Evolutionary conservation across 1,140 invertebrate species (phyloP), one percentile per base, ranked within the genome.

Genomic region (Thaumatotibia leucotreta): DNA sequence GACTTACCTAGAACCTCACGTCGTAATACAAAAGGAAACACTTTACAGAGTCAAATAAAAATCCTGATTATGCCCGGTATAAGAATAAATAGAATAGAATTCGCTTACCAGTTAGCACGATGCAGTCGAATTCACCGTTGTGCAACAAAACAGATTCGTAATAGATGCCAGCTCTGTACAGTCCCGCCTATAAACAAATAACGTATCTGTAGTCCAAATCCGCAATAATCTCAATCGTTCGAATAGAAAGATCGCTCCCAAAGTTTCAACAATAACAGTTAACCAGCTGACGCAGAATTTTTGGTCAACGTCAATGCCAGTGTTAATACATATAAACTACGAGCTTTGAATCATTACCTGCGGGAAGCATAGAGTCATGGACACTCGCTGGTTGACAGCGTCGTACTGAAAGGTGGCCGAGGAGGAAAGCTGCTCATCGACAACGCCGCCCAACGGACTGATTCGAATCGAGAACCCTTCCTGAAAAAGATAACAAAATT

Each of bases 101-200:
- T 52, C n/a, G 92, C 95, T 93, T 91, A 97, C 96, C 94, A 76
- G 95, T 97, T 49, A 98, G 92, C 23, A 97, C 97, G 74, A 98
- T 96, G 79, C 98, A 97, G 87, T 98, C 96, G 82, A 98, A 98
- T 83, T 97, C 95, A 11, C 97, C 97, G 89, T 98, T 98, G 75
- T 96, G 96, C 71, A 98, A 89, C 75, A 95, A 94, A 65, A 94
- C 92, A 49, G 95, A 94, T 50, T 94, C 93, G 82, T 97, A 97
- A 71, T 93, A 95, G 20, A 98, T 95, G 61, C 94, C 94, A n/a
- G 96, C 96, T 74, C 95, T 94, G 87, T 95, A 97, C 80, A 96
- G 96, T 23, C 96, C 96, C 65, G 92, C 86, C 52, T 58, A 4
- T 1, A 58, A 58, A 27, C n/a, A n/a, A n/a, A n/a, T n/a, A n/a